phyloP scores from a whole-genome alignment of 1,140 invertebrate genomes.

The Vanessa tameamea region DNA sequence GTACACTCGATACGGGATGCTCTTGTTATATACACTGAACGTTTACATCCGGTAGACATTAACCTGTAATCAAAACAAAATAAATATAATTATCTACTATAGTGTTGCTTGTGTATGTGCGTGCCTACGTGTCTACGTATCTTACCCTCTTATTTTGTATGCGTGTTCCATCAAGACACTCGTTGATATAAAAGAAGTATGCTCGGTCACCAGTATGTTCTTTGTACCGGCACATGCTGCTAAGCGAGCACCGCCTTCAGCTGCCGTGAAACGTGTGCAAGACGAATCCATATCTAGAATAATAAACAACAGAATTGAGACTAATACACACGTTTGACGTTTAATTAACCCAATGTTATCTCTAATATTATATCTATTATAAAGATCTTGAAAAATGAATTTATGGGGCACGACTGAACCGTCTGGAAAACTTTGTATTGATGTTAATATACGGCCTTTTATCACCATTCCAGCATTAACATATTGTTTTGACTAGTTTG shows the following conservation, averaged over 20 bases:
- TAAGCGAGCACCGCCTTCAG: conserved; percentile 64
- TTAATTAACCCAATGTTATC: no score
- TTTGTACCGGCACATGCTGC: conserved; percentile 50
- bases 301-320: background rate
- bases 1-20: conserved; percentile 46
- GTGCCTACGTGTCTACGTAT: background rate
- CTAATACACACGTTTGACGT: no score
- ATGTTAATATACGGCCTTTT: no score
- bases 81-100: no score
- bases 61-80: conserved; percentile 34
- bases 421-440: no score
- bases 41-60: conserved; percentile 44
- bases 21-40: conserved; percentile 55
- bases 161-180: conserved; percentile 64
- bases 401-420: no score
- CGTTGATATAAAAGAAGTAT: conserved; percentile 59
- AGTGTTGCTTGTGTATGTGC: no score
- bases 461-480: no score
- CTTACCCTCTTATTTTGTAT: conserved; percentile 63
- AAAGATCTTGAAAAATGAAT: no score
- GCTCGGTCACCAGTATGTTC: conserved; percentile 63
- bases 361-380: no score
- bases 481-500: no score
- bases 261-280: conserved; percentile 62
- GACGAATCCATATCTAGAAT: conserved; percentile 53